phyloP scores from a whole-genome alignment of 64 coral and sea anemone genomes.

The Stichodactyla helianthus region DNA sequence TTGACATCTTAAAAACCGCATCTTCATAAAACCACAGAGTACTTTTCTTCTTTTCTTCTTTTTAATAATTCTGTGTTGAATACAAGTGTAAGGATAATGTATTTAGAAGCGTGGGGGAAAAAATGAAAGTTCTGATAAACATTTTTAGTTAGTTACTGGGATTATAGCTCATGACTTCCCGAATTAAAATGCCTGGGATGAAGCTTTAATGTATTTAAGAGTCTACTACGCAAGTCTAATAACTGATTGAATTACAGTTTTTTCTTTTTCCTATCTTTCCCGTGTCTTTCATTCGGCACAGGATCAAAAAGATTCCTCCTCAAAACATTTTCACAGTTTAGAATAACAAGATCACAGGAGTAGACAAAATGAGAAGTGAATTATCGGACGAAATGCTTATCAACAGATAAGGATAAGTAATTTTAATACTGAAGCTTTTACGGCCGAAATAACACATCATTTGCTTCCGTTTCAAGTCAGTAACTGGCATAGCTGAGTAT shows the following conservation, averaged over 20 bases:
- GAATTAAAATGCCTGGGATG: not conserved
- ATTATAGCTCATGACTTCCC: not conserved
- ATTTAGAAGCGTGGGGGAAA: not conserved
- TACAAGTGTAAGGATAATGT: not conserved
- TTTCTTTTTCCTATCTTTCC: not conserved
- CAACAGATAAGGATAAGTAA: not conserved
- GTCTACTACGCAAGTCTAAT: slow-evolving; percentile 1
- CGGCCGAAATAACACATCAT: slow-evolving; percentile 2
- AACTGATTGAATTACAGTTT: not conserved
- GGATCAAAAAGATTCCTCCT: not conserved
- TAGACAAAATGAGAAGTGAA: not conserved
- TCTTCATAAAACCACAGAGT: not conserved
- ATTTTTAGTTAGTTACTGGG: not conserved
- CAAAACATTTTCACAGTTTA: not conserved
- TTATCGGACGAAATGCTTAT: slow-evolving; percentile 6
- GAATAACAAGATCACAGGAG: not conserved
- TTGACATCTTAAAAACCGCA: not conserved
- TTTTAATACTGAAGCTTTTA: slow-evolving; percentile 3
- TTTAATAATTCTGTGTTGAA: not conserved
- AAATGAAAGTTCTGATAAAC: not conserved
- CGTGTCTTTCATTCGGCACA: not conserved
- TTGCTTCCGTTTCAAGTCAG: slow-evolving; percentile 7
- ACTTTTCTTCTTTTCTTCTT: not conserved
- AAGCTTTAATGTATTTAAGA: slow-evolving; percentile 16
- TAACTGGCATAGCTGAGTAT: slow-evolving; percentile 4